Percentiles rank a stretch among this genome's conserved stretches.
These are phyloP conservation scores for Callinectes sapidus DNA, from an alignment of 2,888 invertebrate species.

Conservation along the genomic window DNA sequence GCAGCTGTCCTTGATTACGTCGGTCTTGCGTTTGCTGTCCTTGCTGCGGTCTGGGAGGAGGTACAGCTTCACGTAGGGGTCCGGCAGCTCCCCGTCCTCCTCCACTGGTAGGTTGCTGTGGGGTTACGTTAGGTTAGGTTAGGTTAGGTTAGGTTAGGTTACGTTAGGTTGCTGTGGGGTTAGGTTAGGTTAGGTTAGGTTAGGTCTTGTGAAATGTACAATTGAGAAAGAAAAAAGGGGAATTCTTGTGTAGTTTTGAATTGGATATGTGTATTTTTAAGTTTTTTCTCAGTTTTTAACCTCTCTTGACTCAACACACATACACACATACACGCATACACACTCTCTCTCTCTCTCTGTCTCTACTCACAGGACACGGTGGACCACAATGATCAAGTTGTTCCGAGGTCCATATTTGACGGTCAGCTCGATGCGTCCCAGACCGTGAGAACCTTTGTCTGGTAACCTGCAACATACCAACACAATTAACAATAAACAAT, in stretches of 20 bases:
- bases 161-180: conserved; percentile 40
- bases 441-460: conserved; percentile 82
- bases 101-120: conserved; percentile 79
- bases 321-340: neutral
- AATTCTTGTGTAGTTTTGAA: too few species aligned
- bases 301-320: too few species aligned
- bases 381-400: conserved; percentile 88
- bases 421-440: conserved; percentile 89
- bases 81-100: conserved; percentile 89
- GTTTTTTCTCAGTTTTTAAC: too few species aligned
- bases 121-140: neutral
- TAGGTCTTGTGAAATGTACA: neutral
- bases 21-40: conserved; percentile 91
- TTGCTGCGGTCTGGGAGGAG: conserved; percentile 89
- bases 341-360: neutral
- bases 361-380: conserved; percentile 89
- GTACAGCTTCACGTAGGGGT: conserved; percentile 92
- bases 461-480: conserved; percentile 16
- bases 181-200: neutral
- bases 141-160: neutral
- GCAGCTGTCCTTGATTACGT: conserved; percentile 90
- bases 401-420: conserved; percentile 90
- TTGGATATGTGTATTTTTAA: too few species aligned
- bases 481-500: too few species aligned
- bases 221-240: too few species aligned